Conservation (phyloP, 1,140 invertebrate genomes). For the Episyrphus balteatus region DNA sequence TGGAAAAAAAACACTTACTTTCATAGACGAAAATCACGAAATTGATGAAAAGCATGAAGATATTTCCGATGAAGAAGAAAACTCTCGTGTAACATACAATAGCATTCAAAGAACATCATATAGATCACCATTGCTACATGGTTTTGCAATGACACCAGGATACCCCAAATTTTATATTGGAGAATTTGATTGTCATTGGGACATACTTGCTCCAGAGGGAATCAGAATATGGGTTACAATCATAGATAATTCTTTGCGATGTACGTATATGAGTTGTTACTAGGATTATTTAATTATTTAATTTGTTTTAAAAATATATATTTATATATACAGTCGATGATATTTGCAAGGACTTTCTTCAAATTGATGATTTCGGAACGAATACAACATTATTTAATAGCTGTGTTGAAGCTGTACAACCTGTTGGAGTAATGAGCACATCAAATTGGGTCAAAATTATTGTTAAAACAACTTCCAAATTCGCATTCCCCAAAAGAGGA, state of each 20-base stretch:
- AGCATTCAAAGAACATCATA: constrained; percentile 2
- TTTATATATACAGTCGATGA: background rate
- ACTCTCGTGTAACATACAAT: background rate
- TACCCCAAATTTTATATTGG: constrained; percentile 53
- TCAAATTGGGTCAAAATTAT: constrained; percentile 7
- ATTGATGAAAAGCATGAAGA: background rate
- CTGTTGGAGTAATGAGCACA: constrained; percentile 1
- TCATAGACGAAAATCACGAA: background rate
- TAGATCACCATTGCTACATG: constrained; percentile 17
- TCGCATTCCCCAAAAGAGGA: constrained; percentile 43
- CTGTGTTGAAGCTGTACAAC: constrained; percentile 1
- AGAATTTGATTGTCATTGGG: constrained; percentile 43
- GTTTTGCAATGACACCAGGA: constrained; percentile 48
- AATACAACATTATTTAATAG: background rate
- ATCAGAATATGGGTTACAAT: constrained; percentile 44
- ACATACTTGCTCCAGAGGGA: constrained; percentile 38
- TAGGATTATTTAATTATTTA: too few species aligned
- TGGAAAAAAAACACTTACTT: too few species aligned
- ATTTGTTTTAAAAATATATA: too few species aligned
- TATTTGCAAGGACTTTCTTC: constrained; percentile 4
- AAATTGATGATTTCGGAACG: constrained; percentile 4
- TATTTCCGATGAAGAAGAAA: background rate
- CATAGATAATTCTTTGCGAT: constrained; percentile 47
- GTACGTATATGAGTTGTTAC: constrained; percentile 28
- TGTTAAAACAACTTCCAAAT: constrained; percentile 37